Conservation (phyloP, 64 coral and sea anemone genomes). For the Porites australiensis region DNA sequence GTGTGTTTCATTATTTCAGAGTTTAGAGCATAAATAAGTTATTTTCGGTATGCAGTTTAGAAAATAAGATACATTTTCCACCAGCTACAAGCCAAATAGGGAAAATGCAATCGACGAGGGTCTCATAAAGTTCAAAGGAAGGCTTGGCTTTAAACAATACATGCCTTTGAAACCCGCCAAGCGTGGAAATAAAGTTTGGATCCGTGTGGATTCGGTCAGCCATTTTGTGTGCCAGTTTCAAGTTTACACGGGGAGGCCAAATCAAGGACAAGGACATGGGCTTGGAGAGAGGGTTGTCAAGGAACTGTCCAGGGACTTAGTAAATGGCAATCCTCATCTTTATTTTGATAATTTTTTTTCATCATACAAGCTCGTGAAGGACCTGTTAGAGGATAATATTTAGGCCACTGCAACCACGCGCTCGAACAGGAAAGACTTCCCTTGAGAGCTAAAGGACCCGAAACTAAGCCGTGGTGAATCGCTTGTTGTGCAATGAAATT, state of each 20-base stretch:
- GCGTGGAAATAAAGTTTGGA: constrained; percentile 37
- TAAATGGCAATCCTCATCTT: background rate
- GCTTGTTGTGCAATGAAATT: constrained; percentile 2
- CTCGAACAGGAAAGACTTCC: constrained; percentile 40
- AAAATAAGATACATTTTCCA: no score
- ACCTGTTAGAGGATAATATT: background rate
- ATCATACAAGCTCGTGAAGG: background rate
- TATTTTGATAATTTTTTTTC: constrained; percentile 46
- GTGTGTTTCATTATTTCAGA: no score
- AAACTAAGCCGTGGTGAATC: constrained; percentile 26
- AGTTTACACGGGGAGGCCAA: constrained; percentile 9
- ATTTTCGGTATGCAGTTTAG: no score
- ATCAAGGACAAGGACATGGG: background rate
- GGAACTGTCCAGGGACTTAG: background rate
- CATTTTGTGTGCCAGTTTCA: background rate
- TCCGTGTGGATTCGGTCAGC: background rate
- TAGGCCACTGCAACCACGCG: background rate
- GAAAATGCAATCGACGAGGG: constrained; percentile 56
- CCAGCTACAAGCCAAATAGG: no score
- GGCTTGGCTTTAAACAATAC: constrained; percentile 54
- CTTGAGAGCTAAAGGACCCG: background rate
- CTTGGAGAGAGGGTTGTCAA: background rate
- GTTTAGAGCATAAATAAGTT: no score
- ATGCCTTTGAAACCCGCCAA: constrained; percentile 55
- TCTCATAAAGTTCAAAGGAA: constrained; percentile 41